Conservation (phyloP, 2,888 invertebrate genomes). For the Agrochola lota region DNA sequence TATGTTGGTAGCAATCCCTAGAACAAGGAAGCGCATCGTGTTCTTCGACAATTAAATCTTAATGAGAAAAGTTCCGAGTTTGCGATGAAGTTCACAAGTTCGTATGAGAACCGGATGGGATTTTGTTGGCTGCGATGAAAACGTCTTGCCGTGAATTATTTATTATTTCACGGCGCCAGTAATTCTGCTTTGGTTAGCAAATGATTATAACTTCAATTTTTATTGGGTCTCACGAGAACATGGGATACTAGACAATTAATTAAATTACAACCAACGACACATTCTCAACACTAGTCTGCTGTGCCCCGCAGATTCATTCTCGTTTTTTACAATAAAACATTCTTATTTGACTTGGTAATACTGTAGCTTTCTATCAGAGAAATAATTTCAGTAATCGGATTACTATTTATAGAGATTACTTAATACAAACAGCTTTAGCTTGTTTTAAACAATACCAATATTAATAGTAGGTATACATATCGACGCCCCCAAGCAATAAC, state of each 20-base stretch:
- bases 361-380: background rate
- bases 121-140: constrained; percentile 20
- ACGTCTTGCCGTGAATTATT: constrained; percentile 18
- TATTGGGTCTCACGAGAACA: background rate
- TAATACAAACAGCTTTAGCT: background rate
- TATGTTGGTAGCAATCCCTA: background rate
- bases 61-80: constrained; percentile 54
- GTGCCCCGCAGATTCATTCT: background rate
- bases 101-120: constrained; percentile 14
- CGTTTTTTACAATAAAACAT: background rate
- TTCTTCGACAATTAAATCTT: constrained; percentile 31
- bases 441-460: background rate
- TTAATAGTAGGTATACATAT: too few species aligned
- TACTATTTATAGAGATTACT: too few species aligned
- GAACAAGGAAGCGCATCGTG: background rate
- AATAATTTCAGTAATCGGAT: background rate
- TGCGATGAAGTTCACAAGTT: constrained; percentile 25
- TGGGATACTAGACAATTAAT: background rate
- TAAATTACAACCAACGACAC: too few species aligned
- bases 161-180: background rate
- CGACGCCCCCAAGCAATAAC: too few species aligned
- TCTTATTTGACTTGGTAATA: too few species aligned
- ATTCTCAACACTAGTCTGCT: background rate
- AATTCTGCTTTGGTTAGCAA: background rate
- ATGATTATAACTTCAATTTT: background rate